phyloP scores from a whole-genome alignment of 2,113 vertebrate species.

The Chaetura pelagica region DNA sequence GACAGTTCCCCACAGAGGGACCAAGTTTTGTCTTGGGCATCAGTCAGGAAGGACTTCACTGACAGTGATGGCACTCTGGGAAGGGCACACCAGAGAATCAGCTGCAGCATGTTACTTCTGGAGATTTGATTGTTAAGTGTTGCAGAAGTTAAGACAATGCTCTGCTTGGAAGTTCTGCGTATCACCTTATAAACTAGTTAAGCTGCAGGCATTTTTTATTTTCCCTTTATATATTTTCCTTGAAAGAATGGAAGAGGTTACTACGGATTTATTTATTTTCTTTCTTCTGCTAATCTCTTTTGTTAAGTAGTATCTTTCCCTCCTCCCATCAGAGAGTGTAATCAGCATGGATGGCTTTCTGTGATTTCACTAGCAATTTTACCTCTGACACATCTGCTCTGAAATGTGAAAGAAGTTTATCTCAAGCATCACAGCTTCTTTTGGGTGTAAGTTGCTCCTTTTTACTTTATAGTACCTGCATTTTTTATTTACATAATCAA shows the following conservation, averaged over 20 bases:
- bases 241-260: not conserved
- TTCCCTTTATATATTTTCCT: not conserved
- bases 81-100: not conserved
- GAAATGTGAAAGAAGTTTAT: not conserved
- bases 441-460: not conserved
- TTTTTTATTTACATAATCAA: not conserved
- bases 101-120: not conserved
- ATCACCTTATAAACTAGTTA: not conserved
- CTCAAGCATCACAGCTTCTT: not conserved
- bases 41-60: not conserved
- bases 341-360: not conserved
- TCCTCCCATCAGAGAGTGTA: not conserved
- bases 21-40: not conserved
- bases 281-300: not conserved
- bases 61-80: not conserved
- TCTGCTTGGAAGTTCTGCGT: not conserved
- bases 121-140: accelerated
- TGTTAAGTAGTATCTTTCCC: not conserved
- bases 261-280: not conserved
- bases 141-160: not conserved
- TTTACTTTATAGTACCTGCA: not conserved
- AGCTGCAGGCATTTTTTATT: not conserved
- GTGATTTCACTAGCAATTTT: not conserved
- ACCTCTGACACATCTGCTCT: not conserved
- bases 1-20: not conserved